phyloP scores from a whole-genome alignment of 2,797 vertebrate species.

The Oryzias dopingdopingensis region DNA sequence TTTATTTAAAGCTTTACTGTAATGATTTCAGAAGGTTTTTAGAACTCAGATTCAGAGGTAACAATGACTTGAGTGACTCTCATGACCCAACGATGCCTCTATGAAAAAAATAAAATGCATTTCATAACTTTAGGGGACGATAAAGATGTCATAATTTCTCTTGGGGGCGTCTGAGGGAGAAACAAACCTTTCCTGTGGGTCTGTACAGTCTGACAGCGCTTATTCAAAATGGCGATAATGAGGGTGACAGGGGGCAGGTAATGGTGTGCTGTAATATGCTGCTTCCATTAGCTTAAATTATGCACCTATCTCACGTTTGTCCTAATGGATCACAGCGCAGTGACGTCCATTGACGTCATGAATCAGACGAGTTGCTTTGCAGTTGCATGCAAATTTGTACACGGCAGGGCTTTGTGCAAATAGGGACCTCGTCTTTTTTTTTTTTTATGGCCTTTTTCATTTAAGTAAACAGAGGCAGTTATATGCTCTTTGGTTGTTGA shows the following conservation, averaged over 20 bases:
- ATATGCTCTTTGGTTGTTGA: conserved; percentile 68
- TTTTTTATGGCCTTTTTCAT: conserved; percentile 50
- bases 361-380: conserved; percentile 67
- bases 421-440: conserved; percentile 33
- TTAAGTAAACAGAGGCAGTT: conserved; percentile 61
- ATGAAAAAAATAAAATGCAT: conserved; percentile 35
- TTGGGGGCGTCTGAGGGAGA: conserved; percentile 49
- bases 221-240: conserved; percentile 53
- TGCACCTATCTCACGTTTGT: conserved; percentile 62
- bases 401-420: conserved; percentile 53
- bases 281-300: conserved; percentile 68
- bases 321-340: conserved; percentile 61
- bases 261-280: conserved; percentile 58
- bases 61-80: conserved; percentile 43
- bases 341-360: conserved; percentile 69
- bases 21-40: conserved; percentile 21
- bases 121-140: conserved; percentile 57
- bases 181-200: conserved; percentile 62
- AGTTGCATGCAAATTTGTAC: conserved; percentile 67
- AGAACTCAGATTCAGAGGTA: conserved; percentile 26
- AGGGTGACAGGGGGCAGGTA: conserved; percentile 48
- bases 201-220: conserved; percentile 45
- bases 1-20: background rate
- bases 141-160: conserved; percentile 68
- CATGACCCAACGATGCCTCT: conserved; percentile 47